Evolutionary conservation across 2,888 invertebrate species (phyloP).

Genomic region (Sisyra terminalis): DNA sequence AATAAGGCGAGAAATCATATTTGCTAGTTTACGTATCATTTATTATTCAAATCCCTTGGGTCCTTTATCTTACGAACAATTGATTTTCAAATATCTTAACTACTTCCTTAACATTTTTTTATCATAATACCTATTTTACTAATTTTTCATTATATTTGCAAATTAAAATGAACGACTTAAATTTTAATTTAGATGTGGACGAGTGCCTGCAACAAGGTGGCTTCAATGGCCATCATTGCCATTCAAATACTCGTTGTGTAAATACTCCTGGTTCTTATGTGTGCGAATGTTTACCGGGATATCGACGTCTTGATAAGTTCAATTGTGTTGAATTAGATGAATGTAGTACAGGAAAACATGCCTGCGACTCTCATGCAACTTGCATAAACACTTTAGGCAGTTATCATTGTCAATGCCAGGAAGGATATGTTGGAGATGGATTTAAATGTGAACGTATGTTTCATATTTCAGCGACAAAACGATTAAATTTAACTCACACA

Average conservation of each 20-base stretch:
- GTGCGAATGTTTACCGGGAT: conserved; percentile 71
- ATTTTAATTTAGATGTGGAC: conserved; percentile 50
- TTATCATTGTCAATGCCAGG: conserved; percentile 55
- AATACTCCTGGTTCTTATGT: conserved; percentile 69
- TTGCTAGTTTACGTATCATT: too few species aligned
- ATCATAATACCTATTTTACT: too few species aligned
- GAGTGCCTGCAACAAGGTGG: conserved; percentile 69
- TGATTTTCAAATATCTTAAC: too few species aligned
- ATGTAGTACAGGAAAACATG: conserved; percentile 52
- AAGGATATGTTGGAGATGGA: conserved; percentile 65
- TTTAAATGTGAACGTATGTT: conserved; percentile 62
- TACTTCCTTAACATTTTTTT: too few species aligned
- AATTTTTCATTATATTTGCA: too few species aligned
- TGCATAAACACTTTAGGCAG: conserved; percentile 72
- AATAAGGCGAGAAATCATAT: too few species aligned
- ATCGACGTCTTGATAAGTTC: conserved; percentile 57
- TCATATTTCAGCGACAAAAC: neutral
- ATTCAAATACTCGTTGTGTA: conserved; percentile 66
- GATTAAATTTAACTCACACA: neutral
- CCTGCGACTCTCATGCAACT: conserved; percentile 56
- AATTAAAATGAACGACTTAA: neutral
- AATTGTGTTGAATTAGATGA: conserved; percentile 71
- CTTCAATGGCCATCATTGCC: conserved; percentile 68
- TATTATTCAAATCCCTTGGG: too few species aligned
- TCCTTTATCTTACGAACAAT: too few species aligned